Evolutionary conservation across 1,140 invertebrate species (phyloP).

Genomic region (Panonychus citri): DNA sequence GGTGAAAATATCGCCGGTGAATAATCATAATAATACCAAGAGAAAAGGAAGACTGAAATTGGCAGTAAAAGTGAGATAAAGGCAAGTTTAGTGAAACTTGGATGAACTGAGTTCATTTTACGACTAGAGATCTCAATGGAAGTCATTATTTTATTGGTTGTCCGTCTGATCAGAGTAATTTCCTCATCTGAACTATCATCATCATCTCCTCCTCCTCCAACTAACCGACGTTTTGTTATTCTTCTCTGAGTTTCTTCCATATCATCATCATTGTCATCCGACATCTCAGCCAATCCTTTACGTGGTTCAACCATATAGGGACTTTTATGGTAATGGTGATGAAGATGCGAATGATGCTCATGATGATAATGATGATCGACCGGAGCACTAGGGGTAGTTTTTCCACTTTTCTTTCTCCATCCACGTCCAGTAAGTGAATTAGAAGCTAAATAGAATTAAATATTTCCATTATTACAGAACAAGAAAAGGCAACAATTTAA

Average conservation of each 20-base stretch:
- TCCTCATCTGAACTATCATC: conserved; percentile 2
- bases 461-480: too few relatives aligned
- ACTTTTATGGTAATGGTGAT: background rate
- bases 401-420: background rate
- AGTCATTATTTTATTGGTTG: conserved; percentile 1
- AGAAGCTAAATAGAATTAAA: background rate
- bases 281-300: background rate
- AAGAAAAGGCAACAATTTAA: background rate
- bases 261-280: background rate
- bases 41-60: background rate
- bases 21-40: background rate
- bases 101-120: background rate
- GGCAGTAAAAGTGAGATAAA: background rate
- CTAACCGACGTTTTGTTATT: background rate
- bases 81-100: background rate
- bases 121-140: background rate
- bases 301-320: background rate
- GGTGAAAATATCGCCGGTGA: background rate
- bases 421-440: background rate
- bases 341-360: background rate
- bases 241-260: background rate
- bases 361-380: background rate
- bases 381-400: background rate
- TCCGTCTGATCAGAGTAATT: background rate
- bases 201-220: background rate